Base-by-base conservation (phyloP, 1,140 invertebrate genomes). In the Drosophila obscura region DNA sequence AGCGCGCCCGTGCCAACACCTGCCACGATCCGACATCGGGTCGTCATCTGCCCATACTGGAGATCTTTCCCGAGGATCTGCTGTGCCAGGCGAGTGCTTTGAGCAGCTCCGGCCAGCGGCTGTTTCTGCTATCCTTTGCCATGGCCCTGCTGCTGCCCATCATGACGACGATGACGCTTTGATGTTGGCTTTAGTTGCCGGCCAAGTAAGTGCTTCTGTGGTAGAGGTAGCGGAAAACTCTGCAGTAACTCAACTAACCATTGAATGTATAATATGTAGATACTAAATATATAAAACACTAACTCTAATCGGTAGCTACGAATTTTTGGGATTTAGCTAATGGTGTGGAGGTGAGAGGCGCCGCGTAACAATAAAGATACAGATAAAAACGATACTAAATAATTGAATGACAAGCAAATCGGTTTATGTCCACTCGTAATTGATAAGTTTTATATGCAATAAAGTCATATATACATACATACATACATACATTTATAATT, bases 81-180 rank as follows among this genome's bases (percentile, higher is more conserved):
- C 94, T 95, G 57, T 96, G 96, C 84, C 95, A 96, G 91, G 95
- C 95, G 7, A 95, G 94, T 73, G 95, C 95, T 0, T 92, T 96
- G 22, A 96, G 95, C 71, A 94, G 93, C 62, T 93, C 93, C 1
- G 88, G 90, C 26, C 87, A 91, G 28, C 73, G 84, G 5, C 76
- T 91, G 16, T 90, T 91, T 50, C 77, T 91, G 39, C 51, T 91
- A 11, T 91, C 90, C 16, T 91, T 91, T 57, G 72, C 76, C 24
- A 85, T 76, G 63, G 78, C 81, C 57, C 50, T 91, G 15, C 49
- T 79, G 57, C 28, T 90, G 66, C 83, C 87, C 5, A 43, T 91
- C 6, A 81, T 91, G 53, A 74, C 65, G 48, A 65, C 71, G 51
- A 89, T 89, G 73, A 78, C 77, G 15, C 90, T 91, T 78, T 91